Conservation (phyloP, 2,113 vertebrate species). For the Leptobrachium ailaonicum region DNA sequence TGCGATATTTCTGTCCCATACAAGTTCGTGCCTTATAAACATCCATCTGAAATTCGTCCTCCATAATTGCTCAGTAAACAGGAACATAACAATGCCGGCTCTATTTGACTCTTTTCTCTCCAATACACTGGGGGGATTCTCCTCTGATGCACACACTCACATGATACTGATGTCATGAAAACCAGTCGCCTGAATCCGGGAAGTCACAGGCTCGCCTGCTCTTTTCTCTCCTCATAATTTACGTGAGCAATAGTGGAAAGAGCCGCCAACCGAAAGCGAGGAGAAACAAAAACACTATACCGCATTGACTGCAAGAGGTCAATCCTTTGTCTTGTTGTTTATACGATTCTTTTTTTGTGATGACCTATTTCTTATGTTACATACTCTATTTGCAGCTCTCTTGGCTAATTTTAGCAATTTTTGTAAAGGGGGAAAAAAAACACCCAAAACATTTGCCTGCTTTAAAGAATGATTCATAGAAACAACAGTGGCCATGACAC, state of each 20-base stretch:
- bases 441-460: background rate
- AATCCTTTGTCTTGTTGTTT: conserved; percentile 19
- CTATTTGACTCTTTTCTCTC: background rate
- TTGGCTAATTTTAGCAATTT: conserved; percentile 15
- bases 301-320: conserved; percentile 6
- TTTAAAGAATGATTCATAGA: conserved; percentile 29
- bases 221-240: conserved; percentile 17
- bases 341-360: background rate
- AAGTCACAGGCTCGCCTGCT: conserved; percentile 8
- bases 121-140: conserved; percentile 20
- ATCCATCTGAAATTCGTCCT: background rate
- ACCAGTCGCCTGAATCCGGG: conserved; percentile 19
- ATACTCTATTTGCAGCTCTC: conserved; percentile 8
- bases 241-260: conserved; percentile 33
- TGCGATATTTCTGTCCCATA: too few species aligned
- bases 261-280: background rate
- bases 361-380: conserved; percentile 19
- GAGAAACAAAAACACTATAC: conserved; percentile 1
- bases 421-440: background rate
- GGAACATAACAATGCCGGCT: conserved; percentile 8
- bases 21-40: too few species aligned
- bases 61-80: conserved; percentile 14
- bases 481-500: background rate
- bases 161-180: conserved; percentile 41
- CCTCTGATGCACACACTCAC: conserved; percentile 17